Conservation (phyloP, 2,797 vertebrate genomes). For the Chiloscyllium punctatum region DNA sequence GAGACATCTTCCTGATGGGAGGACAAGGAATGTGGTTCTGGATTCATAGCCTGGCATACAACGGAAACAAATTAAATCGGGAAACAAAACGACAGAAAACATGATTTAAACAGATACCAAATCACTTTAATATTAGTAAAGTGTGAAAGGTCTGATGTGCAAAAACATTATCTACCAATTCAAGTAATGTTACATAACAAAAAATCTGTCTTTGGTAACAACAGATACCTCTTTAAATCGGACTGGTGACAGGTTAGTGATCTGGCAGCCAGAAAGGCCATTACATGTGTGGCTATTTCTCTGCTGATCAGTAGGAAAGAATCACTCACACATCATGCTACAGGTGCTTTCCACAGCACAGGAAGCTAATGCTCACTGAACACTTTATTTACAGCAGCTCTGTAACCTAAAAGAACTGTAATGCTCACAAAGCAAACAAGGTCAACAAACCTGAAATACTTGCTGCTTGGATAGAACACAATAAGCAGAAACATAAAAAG, state of each 20-base stretch:
- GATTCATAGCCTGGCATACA: neutral
- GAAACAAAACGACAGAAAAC: neutral
- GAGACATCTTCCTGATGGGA: neutral
- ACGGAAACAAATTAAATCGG: neutral
- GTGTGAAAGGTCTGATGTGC: neutral
- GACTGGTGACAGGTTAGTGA: too few relatives aligned
- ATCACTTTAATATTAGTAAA: neutral
- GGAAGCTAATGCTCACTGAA: neutral
- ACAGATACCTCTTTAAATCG: neutral
- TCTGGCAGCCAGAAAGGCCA: neutral
- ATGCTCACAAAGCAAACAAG: neutral
- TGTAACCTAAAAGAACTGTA: neutral
- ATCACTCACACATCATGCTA: neutral
- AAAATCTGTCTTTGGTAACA: neutral
- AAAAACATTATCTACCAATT: neutral
- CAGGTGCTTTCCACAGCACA: neutral
- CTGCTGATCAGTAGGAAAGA: neutral
- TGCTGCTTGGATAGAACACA: neutral
- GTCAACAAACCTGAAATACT: neutral
- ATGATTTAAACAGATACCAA: neutral
- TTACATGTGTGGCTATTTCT: neutral
- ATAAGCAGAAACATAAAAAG: neutral
- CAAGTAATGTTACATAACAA: neutral
- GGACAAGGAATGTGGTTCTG: neutral
- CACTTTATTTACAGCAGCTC: neutral